phyloP scores from a whole-genome alignment of 1,140 invertebrate genomes.

The Drosophila yakuba region DNA sequence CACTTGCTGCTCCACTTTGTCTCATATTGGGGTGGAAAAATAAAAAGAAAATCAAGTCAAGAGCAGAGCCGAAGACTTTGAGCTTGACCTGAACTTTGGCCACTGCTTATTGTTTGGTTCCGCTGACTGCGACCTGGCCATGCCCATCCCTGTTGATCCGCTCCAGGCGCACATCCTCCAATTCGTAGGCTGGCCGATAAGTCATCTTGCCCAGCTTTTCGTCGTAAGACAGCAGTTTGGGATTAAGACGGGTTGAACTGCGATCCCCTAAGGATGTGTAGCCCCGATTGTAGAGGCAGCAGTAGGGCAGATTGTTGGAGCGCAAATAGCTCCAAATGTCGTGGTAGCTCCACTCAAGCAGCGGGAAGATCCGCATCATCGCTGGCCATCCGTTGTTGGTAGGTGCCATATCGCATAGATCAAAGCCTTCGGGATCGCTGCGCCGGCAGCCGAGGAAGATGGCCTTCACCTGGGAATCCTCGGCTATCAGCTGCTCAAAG shows the following conservation, averaged over 20 bases:
- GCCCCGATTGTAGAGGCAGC: slow-evolving; percentile 94
- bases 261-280: slow-evolving; percentile 94
- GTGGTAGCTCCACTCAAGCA: slow-evolving; percentile 95
- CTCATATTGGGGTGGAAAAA: slow-evolving; percentile 15
- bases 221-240: slow-evolving; percentile 87
- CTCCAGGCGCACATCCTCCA: slow-evolving; percentile 86
- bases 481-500: slow-evolving; percentile 87
- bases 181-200: slow-evolving; percentile 92
- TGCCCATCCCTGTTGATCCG: slow-evolving; percentile 40
- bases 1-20: slow-evolving; percentile 62
- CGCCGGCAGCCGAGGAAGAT: slow-evolving; percentile 94
- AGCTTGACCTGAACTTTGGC: slow-evolving; percentile 12
- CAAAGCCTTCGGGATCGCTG: slow-evolving; percentile 89
- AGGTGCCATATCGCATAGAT: slow-evolving; percentile 85
- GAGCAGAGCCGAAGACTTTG: slow-evolving; percentile 11
- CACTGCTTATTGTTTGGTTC: slow-evolving; percentile 5
- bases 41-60: slow-evolving; percentile 21
- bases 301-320: slow-evolving; percentile 92
- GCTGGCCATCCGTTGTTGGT: slow-evolving; percentile 95
- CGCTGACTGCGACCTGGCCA: not conserved
- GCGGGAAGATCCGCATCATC: slow-evolving; percentile 93
- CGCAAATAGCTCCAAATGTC: slow-evolving; percentile 95
- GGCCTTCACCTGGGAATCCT: slow-evolving; percentile 90
- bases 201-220: slow-evolving; percentile 19
- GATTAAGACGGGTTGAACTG: slow-evolving; percentile 92